Evolutionary conservation across 2,113 vertebrate genomes (phyloP).

Genomic region (Rostratula benghalensis): DNA sequence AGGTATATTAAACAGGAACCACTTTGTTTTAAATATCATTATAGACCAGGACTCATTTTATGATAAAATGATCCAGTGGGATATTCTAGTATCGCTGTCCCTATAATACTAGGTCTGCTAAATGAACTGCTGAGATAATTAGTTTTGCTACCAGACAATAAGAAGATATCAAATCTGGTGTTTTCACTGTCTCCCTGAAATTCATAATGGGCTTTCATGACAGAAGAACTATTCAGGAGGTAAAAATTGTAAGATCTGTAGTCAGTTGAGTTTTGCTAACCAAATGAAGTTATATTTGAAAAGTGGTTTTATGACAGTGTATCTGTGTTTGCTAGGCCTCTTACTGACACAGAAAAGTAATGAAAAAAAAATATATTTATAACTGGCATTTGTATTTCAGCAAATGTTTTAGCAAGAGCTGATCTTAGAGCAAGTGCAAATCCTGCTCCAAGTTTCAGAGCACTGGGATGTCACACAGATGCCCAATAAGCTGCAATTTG

Average conservation of each 20-base stretch:
- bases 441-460: neutral
- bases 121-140: neutral
- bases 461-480: neutral
- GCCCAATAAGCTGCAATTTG: neutral
- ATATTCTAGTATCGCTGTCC: neutral
- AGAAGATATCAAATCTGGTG: neutral
- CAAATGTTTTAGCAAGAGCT: neutral
- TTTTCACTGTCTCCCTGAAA: neutral
- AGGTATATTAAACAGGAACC: neutral
- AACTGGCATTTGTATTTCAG: neutral
- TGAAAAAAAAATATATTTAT: neutral
- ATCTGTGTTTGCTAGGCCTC: neutral
- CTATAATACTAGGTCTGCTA: neutral
- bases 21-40: neutral
- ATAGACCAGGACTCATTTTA: neutral
- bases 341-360: neutral
- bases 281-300: neutral
- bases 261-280: neutral
- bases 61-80: neutral
- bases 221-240: neutral
- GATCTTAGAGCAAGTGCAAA: neutral
- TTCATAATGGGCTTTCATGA: rapidly evolving
- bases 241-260: neutral
- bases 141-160: neutral
- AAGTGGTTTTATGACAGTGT: neutral